Conservation (phyloP, 2,888 invertebrate genomes). For the Tetranychus piercei region DNA sequence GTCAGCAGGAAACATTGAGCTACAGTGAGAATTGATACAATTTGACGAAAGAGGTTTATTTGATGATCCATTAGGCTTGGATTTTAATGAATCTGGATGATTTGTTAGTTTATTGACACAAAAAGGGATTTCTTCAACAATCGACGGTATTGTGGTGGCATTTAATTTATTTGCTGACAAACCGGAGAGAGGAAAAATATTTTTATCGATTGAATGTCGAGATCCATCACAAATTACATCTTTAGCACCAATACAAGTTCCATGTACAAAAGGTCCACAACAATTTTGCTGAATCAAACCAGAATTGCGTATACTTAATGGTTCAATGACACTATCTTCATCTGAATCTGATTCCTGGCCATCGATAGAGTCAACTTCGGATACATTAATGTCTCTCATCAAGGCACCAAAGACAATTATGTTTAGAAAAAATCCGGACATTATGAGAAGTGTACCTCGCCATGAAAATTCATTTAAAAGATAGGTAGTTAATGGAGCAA, state of each 20-base stretch:
- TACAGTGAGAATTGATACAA: neutral
- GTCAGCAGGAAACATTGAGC: neutral
- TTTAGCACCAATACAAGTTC: neutral
- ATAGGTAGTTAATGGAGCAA: constrained; percentile 56
- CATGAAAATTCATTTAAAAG: constrained; percentile 54
- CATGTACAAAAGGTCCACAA: neutral
- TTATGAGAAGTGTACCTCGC: constrained; percentile 60
- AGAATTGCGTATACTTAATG: neutral
- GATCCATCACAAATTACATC: neutral
- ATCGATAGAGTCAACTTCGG: neutral
- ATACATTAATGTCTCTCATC: constrained; percentile 56
- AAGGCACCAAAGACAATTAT: constrained; percentile 60
- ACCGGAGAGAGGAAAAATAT: neutral
- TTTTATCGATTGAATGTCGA: neutral
- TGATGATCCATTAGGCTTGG: neutral
- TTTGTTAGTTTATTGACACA: neutral
- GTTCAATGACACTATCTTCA: neutral
- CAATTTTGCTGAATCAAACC: neutral
- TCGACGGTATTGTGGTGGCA: constrained; percentile 5
- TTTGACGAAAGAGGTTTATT: neutral
- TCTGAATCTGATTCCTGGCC: neutral
- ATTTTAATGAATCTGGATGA: neutral
- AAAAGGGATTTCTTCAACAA: neutral
- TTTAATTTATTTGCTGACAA: neutral
- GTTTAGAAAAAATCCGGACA: constrained; percentile 60